phyloP scores from a whole-genome alignment of 2,888 invertebrate species.

The Yponomeuta evonymella region DNA sequence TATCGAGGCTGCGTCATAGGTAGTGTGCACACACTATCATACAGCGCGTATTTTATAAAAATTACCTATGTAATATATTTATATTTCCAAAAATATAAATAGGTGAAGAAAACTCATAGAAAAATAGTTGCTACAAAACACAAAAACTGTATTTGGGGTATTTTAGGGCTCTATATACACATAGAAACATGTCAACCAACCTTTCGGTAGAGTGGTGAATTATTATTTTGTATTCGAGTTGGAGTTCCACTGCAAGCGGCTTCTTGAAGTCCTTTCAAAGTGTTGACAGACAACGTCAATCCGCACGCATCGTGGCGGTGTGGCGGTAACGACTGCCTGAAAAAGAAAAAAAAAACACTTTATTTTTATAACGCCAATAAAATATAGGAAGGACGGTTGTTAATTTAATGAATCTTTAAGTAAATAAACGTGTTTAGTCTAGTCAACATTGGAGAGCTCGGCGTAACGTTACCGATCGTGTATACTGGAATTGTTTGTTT shows the following conservation, averaged over 20 bases:
- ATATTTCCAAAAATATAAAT: too few species aligned
- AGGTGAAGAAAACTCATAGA: too few species aligned
- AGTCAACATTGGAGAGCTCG: neutral
- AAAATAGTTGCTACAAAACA: too few species aligned
- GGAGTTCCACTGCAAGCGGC: neutral
- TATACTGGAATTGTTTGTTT: slow-evolving; percentile 18
- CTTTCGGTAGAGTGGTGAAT: slow-evolving; percentile 22
- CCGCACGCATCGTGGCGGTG: neutral
- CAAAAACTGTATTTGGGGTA: too few species aligned
- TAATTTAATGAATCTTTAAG: neutral
- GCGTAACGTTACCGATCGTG: too few species aligned
- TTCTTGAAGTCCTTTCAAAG: neutral
- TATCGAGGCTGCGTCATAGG: too few species aligned
- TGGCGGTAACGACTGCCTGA: neutral
- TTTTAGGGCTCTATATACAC: too few species aligned
- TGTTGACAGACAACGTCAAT: neutral
- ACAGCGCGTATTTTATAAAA: too few species aligned
- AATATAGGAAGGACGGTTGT: neutral
- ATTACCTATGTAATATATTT: too few species aligned
- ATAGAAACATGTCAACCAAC: slow-evolving; percentile 9
- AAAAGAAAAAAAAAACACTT: neutral
- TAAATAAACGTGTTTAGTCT: neutral
- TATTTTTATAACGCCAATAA: neutral
- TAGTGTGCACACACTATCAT: too few species aligned
- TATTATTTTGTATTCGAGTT: slow-evolving; percentile 12